Percentiles rank a stretch among this genome's conserved stretches.
These are phyloP conservation scores for Sebastes itinus DNA, from an alignment of 2,797 vertebrate species.

Conservation along the genomic window DNA sequence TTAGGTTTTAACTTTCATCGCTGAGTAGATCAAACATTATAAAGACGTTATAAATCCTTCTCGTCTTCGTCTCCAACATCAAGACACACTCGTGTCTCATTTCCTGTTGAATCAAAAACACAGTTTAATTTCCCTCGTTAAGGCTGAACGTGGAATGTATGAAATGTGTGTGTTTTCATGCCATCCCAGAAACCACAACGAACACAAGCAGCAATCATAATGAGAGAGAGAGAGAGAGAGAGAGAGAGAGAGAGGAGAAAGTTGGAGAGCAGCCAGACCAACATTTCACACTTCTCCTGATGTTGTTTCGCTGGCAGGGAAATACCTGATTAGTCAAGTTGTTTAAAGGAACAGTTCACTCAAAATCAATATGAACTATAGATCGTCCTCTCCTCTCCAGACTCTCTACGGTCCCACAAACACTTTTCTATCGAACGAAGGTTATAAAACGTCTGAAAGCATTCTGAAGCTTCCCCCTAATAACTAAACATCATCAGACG, in stretches of 20 bases:
- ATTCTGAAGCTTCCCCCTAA: too few species aligned
- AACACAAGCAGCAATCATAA: slow-evolving; percentile 14
- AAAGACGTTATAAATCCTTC: not conserved
- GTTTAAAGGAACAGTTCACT: not conserved
- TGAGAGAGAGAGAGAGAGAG: not conserved
- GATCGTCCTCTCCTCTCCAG: too few species aligned
- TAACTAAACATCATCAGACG: too few species aligned
- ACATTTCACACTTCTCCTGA: slow-evolving; percentile 2
- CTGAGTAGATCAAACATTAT: not conserved
- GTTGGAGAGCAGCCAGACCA: not conserved
- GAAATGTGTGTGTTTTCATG: slow-evolving; percentile 20
- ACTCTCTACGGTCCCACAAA: too few species aligned
- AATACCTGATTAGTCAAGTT: slow-evolving; percentile 22
- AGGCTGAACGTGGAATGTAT: slow-evolving; percentile 40
- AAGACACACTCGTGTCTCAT: slow-evolving; percentile 10
- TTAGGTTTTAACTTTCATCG: not conserved
- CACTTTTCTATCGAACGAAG: too few species aligned
- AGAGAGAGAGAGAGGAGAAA: not conserved
- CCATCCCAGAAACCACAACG: slow-evolving; percentile 20
- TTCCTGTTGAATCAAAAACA: slow-evolving; percentile 47
- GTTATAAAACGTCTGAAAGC: too few species aligned
- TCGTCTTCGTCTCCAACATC: not conserved
- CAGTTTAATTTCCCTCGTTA: slow-evolving; percentile 52
- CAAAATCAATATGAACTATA: rapidly evolving
- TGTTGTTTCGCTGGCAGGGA: not conserved